Base-by-base conservation (phyloP, 2,797 vertebrate species). In the Acanthurus leucopareius region DNA sequence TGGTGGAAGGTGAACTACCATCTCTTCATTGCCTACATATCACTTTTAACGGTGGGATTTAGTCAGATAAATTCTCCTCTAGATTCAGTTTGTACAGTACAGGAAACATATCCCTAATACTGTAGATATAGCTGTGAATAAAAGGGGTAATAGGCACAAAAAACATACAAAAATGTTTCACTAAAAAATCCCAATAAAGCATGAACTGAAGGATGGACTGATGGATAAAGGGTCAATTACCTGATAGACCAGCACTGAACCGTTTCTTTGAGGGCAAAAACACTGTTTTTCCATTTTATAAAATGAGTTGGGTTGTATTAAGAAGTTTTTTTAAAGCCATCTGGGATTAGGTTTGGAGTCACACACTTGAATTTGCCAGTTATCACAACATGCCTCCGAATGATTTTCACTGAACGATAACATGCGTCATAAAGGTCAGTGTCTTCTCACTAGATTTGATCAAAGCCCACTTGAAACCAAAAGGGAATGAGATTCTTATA, bases 401-500 rank as follows among this genome's bases (percentile, higher is more conserved):
- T 65, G 28, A 25, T 5, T 16, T 65, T 79, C 22, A 74, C 61
- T 64, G 25, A 70, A 4, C 20, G 42, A 57, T 2, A 0, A 22
- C 2, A 53, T 28, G 17, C 42, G 49, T 61, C 9, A 47, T 5
- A 20, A 35, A 60, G 10, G 20, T 83, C 53, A 52, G 19, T 81
- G 68, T 56, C 22, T 70, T 79, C 20, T 54, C 56, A 22, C 67
- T 15, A 19, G 48, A 48, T 15, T 58, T 10, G 6, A 69, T 69
- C 59, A 52, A 80, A 79, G 60, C 62, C 75, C 20, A 61, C 22
- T 25, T 13, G 42, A 60, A 56, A 68, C 19, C 84, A 82, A 90
- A 93, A 91, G 85, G 91, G 90, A 89, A n/a, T 17, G 49, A 52
- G 35, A 61, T 77, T 79, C 44, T 80, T 25, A 15, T 6, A 32